Percentiles rank a stretch among this genome's conserved stretches.
These are phyloP conservation scores for Cosmorhoe ocellata DNA, from an alignment of 2,888 invertebrate species.

Conservation along the genomic window DNA sequence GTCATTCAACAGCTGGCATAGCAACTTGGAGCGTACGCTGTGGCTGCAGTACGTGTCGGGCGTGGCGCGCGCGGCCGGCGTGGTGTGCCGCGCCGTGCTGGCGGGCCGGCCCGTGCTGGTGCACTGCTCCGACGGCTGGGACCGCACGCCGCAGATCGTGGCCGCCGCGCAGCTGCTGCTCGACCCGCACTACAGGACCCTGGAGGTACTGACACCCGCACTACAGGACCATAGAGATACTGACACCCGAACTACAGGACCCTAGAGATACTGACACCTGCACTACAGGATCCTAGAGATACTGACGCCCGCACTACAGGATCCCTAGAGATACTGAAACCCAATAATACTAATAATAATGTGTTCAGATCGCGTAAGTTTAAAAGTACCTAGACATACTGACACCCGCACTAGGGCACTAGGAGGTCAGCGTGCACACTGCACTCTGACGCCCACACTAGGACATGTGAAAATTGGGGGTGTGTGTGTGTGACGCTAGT, in stretches of 20 bases:
- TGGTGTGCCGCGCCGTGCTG: conserved; percentile 90
- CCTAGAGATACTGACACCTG: conserved; percentile 84
- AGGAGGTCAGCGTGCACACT: too few relatives aligned
- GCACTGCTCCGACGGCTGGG: conserved; percentile 99
- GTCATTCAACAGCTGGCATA: conserved; percentile 88
- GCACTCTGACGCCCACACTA: too few relatives aligned
- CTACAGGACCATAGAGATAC: background rate
- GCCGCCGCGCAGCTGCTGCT: conserved; percentile 95
- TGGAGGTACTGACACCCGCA: conserved; percentile 84
- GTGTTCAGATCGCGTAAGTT: too few relatives aligned
- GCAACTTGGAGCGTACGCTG: conserved; percentile 92
- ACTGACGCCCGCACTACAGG: background rate
- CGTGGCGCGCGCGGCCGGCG: conserved; percentile 90
- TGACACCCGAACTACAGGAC: conserved; percentile 98
- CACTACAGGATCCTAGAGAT: too few relatives aligned
- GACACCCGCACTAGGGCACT: too few relatives aligned
- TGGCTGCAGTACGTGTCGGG: conserved; percentile 96
- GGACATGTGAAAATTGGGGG: too few relatives aligned
- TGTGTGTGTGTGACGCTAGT: too few relatives aligned
- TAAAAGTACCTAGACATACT: too few relatives aligned
- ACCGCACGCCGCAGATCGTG: conserved; percentile 98
- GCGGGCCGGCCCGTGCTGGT: conserved; percentile 95
- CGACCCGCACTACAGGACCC: conserved; percentile 97
- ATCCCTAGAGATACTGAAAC: conserved; percentile 81
- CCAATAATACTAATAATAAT: too few relatives aligned